phyloP scores from a whole-genome alignment of 2,113 vertebrate genomes.

The Pluvialis apricaria region DNA sequence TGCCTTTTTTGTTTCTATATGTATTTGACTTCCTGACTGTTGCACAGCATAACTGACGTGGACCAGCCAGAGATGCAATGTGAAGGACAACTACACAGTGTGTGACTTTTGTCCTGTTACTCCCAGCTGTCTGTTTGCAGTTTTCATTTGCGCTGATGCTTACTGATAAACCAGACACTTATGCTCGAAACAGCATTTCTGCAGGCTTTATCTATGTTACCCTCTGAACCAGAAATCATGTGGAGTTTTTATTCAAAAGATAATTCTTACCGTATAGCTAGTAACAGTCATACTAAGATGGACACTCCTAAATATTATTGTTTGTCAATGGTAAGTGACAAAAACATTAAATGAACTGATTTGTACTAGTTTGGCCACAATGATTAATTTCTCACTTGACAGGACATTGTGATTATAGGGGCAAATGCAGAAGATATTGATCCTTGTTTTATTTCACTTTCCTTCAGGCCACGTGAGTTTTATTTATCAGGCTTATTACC shows the following conservation, averaged over 20 bases:
- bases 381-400: background rate
- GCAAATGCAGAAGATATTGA: background rate
- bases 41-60: background rate
- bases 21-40: background rate
- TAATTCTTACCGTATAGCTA: background rate
- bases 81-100: background rate
- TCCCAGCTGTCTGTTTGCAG: background rate
- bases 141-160: background rate
- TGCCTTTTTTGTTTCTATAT: background rate
- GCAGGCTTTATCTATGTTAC: background rate
- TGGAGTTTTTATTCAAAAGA: background rate
- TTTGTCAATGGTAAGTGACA: background rate
- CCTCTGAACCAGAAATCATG: background rate
- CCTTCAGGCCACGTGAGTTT: background rate
- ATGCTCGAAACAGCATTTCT: slow-evolving; percentile 15
- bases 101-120: background rate
- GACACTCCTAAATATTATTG: background rate
- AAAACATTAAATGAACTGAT: background rate
- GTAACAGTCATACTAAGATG: background rate
- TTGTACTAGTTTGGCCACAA: background rate
- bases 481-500: background rate
- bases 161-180: background rate
- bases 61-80: background rate
- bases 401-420: background rate
- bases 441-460: background rate